Base-by-base conservation (phyloP, 1,140 invertebrate species). In the Drosophila bocki region DNA sequence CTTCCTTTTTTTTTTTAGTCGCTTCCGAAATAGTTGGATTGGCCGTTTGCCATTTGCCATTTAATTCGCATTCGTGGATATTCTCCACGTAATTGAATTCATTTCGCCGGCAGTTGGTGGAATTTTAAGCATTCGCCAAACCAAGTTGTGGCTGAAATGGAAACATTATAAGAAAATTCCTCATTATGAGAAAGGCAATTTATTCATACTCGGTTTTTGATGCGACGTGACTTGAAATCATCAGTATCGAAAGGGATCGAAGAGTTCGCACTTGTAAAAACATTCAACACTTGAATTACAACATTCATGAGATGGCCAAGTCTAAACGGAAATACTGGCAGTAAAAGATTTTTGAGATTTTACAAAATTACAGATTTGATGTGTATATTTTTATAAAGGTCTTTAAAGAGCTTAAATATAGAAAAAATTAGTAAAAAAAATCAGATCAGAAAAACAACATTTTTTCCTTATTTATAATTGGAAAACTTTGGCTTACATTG, bases 1-100 rank as follows among this genome's bases (percentile, higher is more conserved):
- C 22, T 53, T 13, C 22, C 13, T 37, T 19, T 35, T 51, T 56
- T 53, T 35, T 45, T 62, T 57, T n/a, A 19, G 17, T 19, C 33
- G 22, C 35, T 75, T 75, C 39, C 33, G 53, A 76, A 77, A 70
- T 70, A 70, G 64, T 70, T 70, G 41, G 17, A 69, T 62, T 77
- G 56, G 17, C 50, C 74, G 64, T 61, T 68, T 76, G 75, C 37
- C 75, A 75, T 67, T 75, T 67, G 70, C 35, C 75, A 75, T 77
- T 78, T 68, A 59, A 45, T 59, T 69, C 60, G 51, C 51, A 51
- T 67, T 65, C 44, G 54, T 47, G 57, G 15, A 75, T 72, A 58
- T 42, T 26, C 41, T 42, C 17, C 41, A 44, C 61, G 60, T 76
- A 76, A 76, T 76, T 76, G 53, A 76, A 76, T 76, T 76, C 61